Evolutionary conservation across 2,113 vertebrate species (phyloP).

Genomic region (Entosphenus tridentatus): DNA sequence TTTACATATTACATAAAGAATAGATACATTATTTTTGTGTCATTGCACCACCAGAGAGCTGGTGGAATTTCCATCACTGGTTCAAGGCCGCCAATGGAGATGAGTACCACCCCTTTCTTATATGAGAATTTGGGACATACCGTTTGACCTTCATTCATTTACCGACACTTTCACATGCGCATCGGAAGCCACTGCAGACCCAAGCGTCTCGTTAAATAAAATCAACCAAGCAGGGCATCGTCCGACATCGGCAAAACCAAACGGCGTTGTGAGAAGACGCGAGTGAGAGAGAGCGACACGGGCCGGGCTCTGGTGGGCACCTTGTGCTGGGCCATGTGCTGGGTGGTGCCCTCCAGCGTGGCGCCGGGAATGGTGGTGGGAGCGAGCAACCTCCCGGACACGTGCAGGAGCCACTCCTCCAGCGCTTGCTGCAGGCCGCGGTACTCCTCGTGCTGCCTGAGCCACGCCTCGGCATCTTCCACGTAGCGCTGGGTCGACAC

Average conservation of each 20-base stretch:
- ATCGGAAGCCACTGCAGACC: too few species aligned
- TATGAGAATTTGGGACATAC: too few species aligned
- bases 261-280: neutral
- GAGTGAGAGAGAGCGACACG: too few species aligned
- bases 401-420: conserved; percentile 80
- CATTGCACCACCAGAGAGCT: too few species aligned
- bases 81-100: too few species aligned
- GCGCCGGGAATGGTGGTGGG: conserved; percentile 43
- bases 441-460: conserved; percentile 72
- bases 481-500: conserved; percentile 27
- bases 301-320: conserved; percentile 17
- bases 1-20: too few species aligned
- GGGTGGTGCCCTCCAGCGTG: conserved; percentile 57
- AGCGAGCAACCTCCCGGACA: conserved; percentile 67
- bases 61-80: too few species aligned
- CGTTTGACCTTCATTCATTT: too few species aligned
- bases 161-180: too few species aligned
- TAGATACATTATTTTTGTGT: too few species aligned
- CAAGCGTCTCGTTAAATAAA: neutral
- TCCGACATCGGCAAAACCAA: neutral
- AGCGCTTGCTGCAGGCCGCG: conserved; percentile 65
- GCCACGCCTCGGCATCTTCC: conserved; percentile 36
- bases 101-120: too few species aligned
- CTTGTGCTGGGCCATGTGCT: conserved; percentile 82
- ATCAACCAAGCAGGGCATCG: neutral